Evolutionary conservation across 2,888 invertebrate genomes (phyloP).

Genomic region (Callosobruchus maculatus): DNA sequence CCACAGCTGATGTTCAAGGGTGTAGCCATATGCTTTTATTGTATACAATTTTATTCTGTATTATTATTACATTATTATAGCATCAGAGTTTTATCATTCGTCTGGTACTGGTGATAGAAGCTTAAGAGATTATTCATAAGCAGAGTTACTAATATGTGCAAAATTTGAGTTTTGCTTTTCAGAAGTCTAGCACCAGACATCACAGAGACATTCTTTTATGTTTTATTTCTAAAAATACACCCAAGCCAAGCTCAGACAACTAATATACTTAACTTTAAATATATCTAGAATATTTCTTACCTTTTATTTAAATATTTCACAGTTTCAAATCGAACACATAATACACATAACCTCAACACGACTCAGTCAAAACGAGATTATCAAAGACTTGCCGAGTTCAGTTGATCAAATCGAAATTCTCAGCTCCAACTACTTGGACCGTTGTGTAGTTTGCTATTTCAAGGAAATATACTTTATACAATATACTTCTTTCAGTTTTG

Average conservation of each 20-base stretch:
- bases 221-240: no score
- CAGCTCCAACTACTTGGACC: constrained; percentile 15
- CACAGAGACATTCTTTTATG: no score
- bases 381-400: constrained; percentile 1
- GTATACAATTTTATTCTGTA: no score
- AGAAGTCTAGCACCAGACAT: no score
- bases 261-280: background rate
- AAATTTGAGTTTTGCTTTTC: no score
- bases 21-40: no score
- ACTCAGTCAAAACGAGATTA: background rate
- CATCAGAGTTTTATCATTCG: no score
- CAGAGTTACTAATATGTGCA: no score
- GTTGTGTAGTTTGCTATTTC: constrained; percentile 38
- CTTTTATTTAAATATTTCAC: constrained; percentile 1
- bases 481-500: constrained; percentile 28
- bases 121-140: no score
- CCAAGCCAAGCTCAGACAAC: background rate
- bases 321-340: constrained; percentile 6
- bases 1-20: no score
- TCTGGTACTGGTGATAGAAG: no score
- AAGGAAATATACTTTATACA: constrained; percentile 34
- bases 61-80: no score
- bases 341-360: constrained; percentile 11
- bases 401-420: constrained; percentile 3
- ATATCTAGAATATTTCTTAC: background rate